Conservation (phyloP, 1,140 invertebrate species). For the Xylocopa sonorina region DNA sequence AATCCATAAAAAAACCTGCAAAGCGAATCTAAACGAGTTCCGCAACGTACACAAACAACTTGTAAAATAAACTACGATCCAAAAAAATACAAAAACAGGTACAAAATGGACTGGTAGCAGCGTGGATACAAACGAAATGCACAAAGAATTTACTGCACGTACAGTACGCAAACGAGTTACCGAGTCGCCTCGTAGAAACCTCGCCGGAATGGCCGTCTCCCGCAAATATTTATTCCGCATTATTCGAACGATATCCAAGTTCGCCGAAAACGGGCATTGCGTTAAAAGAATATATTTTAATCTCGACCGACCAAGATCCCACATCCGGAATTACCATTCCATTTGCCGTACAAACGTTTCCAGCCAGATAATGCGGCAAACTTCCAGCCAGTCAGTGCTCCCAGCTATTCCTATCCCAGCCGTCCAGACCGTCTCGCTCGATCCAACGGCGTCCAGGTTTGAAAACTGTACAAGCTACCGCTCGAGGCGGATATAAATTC, state of each 20-base stretch:
- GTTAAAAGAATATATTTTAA: constrained; percentile 35
- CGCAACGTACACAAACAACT: too few relatives aligned
- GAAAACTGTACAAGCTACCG: constrained; percentile 38
- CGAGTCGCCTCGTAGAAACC: background rate
- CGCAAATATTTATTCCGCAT: constrained; percentile 22
- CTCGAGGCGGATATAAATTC: constrained; percentile 54
- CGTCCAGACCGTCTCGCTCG: background rate
- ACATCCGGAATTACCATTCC: constrained; percentile 37
- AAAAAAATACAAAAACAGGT: too few relatives aligned
- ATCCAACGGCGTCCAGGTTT: background rate
- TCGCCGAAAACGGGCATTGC: background rate
- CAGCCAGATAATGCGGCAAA: constrained; percentile 24
- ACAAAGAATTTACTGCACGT: background rate
- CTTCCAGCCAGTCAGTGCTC: background rate
- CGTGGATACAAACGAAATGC: background rate
- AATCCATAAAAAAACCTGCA: too few relatives aligned
- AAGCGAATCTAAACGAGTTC: too few relatives aligned
- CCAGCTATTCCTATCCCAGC: background rate
- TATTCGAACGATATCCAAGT: constrained; percentile 6
- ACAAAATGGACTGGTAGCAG: too few relatives aligned
- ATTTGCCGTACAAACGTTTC: constrained; percentile 33
- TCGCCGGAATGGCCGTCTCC: background rate
- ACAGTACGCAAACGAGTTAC: background rate
- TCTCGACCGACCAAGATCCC: background rate
- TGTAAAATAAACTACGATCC: too few relatives aligned